phyloP scores from a whole-genome alignment of 2,888 invertebrate genomes.

The Drosophila tripunctata region DNA sequence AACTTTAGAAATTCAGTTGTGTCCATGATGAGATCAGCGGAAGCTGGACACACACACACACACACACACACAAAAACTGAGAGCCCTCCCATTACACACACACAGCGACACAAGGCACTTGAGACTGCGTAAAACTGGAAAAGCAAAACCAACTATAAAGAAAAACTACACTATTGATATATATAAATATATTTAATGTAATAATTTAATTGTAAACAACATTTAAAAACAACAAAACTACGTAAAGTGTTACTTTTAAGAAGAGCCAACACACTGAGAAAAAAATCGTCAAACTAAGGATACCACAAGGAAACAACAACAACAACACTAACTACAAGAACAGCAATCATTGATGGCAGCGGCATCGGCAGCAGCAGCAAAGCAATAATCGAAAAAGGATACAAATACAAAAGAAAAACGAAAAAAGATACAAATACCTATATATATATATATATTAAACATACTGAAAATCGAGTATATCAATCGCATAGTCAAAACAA shows the following conservation, averaged over 20 bases:
- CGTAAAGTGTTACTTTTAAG: conserved; percentile 62
- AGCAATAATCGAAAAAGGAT: conserved; percentile 37
- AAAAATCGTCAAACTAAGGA: conserved; percentile 16
- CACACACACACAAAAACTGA: conserved; percentile 23
- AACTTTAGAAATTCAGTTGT: conserved; percentile 57
- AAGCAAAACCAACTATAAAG: conserved; percentile 71
- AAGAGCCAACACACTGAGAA: conserved; percentile 33
- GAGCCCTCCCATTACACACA: conserved; percentile 26
- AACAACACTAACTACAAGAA: too few species aligned
- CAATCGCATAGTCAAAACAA: conserved; percentile 30
- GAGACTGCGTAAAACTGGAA: conserved; percentile 72
- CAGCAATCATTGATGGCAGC: conserved; percentile 5
- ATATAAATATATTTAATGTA: conserved; percentile 68
- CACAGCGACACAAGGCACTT: conserved; percentile 61
- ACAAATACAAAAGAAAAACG: conserved; percentile 30
- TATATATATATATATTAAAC: too few species aligned
- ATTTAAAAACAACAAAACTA: conserved; percentile 56
- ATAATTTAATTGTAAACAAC: conserved; percentile 72
- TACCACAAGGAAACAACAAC: too few species aligned
- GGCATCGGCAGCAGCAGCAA: too few species aligned
- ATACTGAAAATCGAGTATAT: conserved; percentile 19
- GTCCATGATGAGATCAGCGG: conserved; percentile 42
- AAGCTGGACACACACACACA: conserved; percentile 35
- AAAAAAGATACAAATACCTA: conserved; percentile 25
- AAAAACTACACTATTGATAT: conserved; percentile 72